Conservation (phyloP, 2,888 invertebrate species). For the Caenorhabditis macrosperma region DNA sequence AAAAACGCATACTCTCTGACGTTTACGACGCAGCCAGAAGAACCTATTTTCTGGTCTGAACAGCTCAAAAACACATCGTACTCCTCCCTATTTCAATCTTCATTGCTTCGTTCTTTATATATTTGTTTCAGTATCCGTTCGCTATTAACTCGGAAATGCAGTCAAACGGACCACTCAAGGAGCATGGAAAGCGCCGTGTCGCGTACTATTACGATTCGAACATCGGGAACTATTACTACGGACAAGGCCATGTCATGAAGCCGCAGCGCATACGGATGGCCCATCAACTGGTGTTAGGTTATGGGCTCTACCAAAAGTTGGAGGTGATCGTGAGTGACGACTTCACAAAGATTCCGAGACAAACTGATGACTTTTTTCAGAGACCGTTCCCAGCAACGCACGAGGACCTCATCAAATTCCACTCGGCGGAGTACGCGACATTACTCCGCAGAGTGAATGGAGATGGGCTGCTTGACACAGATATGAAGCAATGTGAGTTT, state of each 20-base stretch:
- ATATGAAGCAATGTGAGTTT: no score
- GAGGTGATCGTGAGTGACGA: constrained; percentile 93
- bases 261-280: constrained; percentile 99
- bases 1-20: no score
- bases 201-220: constrained; percentile 84
- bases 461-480: no score
- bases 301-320: constrained; percentile 99
- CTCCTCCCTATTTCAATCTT: no score
- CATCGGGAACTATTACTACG: constrained; percentile 99
- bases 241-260: constrained; percentile 99
- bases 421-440: constrained; percentile 98
- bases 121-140: no score
- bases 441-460: no score
- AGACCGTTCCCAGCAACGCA: constrained; percentile 98
- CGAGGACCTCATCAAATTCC: constrained; percentile 99
- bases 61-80: no score
- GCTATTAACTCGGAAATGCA: no score
- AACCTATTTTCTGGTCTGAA: no score
- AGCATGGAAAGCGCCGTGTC: constrained; percentile 76
- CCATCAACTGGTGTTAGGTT: constrained; percentile 96
- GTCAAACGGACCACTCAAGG: constrained; percentile 62
- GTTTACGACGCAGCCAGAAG: no score
- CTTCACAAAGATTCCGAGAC: neutral
- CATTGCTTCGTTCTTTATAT: no score
- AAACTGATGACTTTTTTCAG: no score